Base-by-base conservation (phyloP, 2,888 invertebrate species). In the Brassicogethes aeneus region DNA sequence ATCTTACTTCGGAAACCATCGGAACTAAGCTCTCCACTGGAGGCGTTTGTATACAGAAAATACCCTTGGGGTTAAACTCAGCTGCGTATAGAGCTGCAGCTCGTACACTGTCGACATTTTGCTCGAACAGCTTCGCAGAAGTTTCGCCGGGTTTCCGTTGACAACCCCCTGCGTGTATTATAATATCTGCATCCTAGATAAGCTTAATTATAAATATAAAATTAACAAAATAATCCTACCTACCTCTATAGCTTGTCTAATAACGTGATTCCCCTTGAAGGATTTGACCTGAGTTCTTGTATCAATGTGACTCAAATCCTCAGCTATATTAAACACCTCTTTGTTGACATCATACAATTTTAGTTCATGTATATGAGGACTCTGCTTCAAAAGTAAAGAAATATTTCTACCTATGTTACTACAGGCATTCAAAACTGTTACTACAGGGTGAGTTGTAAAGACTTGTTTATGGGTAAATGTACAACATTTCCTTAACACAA, bases 1-100 rank as follows among this genome's bases (percentile, higher is more conserved):
- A n/a, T n/a, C n/a, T 51, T 54, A 65, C 68, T 54, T 67, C 63
- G 5, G 60, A 55, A n/a, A 59, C 61, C 52, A 68, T 48, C 2
- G 68, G 67, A 1, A 68, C 63, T 36, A 68, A 52, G 13, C 62
- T 59, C 45, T 63, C 60, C 30, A 67, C 52, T 3, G 67, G 67
- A 3, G 64, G 66, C 30, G 59, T 64, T 1, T 60, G 56, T 32
- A 68, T 54, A 37, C 65, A 61, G 40, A 65, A 47, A 16, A 67
- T 52, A 5, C 58, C 59, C 15, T 54, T 50, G 0, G 64, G 63
- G 49, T 64, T 66, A 47, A 65, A 65, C 52, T 68, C 67, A 7
- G 62, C 51, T 40, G 60, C 51, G 42, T 64, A 59, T 10, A 65
- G 44, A 0, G 62, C 59, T 1, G 57, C 50, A 40, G 53, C 52